Evolutionary conservation across 2,888 invertebrate species (phyloP), one percentile per base, ranked within the genome.

Genomic region (Cosmorhoe ocellata): DNA sequence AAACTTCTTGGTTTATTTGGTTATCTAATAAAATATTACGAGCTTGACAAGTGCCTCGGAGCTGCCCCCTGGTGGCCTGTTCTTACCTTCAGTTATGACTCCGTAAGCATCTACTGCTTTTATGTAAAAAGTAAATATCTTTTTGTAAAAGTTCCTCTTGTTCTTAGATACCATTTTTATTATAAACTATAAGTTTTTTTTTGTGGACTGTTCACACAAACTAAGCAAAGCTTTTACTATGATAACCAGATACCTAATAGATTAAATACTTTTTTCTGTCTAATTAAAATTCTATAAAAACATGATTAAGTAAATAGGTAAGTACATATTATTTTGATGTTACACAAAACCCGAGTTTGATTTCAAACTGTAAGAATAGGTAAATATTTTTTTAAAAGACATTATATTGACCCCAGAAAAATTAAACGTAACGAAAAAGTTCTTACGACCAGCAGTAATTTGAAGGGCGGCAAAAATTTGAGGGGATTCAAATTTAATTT

Each of bases 401-500:
- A 3, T 4, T 3, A 18, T 18, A 24, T 66, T 79, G 79, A 78
- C 79, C 79, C 74, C 18, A 18, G 62, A 59, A 61, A 82, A 81
- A 24, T 6, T 24, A 24, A 80, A 83, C 77, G 70, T 68, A 69
- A 63, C 69, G 12, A 67, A 66, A 77, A 81, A 75, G 69, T 78
- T 76, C 18, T 80, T 76, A 76, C 77, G 74, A 78, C 72, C 70
- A 71, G 78, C 76, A 77, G 82, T 83, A 82, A 88, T 86, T 83
- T 61, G 71, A 70, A 81, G 87, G 87, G 86, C 78, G 80, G 82
- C 67, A 85, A 85, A 86, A 89, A 84, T 74, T 76, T 73, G 76
- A 79, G 88, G 88, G 90, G 85, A 84, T 82, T 86, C 83, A 85
- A 90, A 90, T 89, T 90, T 88, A 89, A 90, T 89, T 89, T 89